Evolutionary conservation across 2,113 vertebrate species (phyloP).

Genomic region (Rhizomys pruinosus): DNA sequence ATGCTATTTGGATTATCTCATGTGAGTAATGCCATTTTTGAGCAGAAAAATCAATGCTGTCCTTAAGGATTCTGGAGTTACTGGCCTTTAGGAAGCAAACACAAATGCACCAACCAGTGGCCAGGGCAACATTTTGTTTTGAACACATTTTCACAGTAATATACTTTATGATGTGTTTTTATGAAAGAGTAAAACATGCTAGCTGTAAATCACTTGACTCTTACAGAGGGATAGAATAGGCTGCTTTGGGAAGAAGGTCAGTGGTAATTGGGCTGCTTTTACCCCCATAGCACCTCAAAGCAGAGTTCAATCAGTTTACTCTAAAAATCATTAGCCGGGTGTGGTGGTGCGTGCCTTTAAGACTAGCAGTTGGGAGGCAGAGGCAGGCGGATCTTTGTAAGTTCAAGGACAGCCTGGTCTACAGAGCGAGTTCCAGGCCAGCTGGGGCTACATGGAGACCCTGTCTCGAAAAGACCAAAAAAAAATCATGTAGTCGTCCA

Average conservation of each 20-base stretch:
- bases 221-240: background rate
- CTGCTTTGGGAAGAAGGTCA: background rate
- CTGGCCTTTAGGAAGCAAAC: background rate
- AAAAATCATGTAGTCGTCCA: background rate
- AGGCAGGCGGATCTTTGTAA: too few relatives aligned
- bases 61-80: background rate
- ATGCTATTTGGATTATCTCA: background rate
- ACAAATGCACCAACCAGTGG: background rate
- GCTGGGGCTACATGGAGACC: too few relatives aligned
- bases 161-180: constrained; percentile 5
- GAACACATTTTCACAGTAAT: background rate
- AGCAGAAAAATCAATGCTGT: background rate
- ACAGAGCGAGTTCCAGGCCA: too few relatives aligned
- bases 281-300: background rate
- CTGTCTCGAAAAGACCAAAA: too few relatives aligned
- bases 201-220: background rate
- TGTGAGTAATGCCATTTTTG: background rate
- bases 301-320: background rate
- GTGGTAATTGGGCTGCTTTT: background rate
- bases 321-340: too few relatives aligned
- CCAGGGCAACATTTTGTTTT: background rate
- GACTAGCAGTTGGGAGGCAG: too few relatives aligned
- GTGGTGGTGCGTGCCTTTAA: too few relatives aligned
- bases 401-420: too few relatives aligned
- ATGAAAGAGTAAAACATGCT: background rate